Evolutionary conservation across 2,797 vertebrate genomes (phyloP), one percentile per base, ranked within the genome.

Genomic region (Erethizon dorsatum): DNA sequence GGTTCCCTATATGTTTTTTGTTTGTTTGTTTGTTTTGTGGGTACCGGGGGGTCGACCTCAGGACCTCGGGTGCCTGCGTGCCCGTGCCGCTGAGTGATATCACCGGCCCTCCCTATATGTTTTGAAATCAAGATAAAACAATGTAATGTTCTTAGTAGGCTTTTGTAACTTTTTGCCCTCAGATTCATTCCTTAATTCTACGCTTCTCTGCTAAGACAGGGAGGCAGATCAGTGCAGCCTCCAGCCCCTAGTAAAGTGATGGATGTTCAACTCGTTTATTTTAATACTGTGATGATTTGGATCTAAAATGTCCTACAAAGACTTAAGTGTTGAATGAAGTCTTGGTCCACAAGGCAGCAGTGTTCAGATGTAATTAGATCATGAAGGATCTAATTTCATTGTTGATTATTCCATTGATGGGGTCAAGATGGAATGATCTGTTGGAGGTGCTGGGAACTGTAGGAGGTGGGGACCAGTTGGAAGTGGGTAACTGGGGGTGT

Each of bases 201-300:
- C 28, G 80, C 11, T 12, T 1, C 14, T 90, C 57, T 63, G 17
- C 9, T 31, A 6, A 77, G 6, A 14, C 13, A 79, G 2, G 13
- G 22, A 50, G 10, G 26, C 14, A 24, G 20, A 41, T 8, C 17
- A 77, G 26, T 2, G 2, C 24, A 75, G 5, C 1, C n/a, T 50
- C 15, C 5, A 37, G 20, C 13, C 5, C 33, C 15, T 2, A 50
- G 2, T 0, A 8, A 65, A 18, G 2, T 50, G 7, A 15, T 47
- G 13, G 1, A n/a, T 65, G 6, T 12, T 45, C 3, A 37, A 4
- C 28, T 28, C 28, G 31, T 9, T 31, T 37, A 57, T 31, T 41
- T 54, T 26, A 59, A 26, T 20, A 77, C 18, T 37, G 24, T 28
- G 13, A 50, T 54, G 7, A 1, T 41, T 63, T 41, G n/a, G n/a